phyloP scores from a whole-genome alignment of 2,113 vertebrate species.

The Sinosuthora webbiana region DNA sequence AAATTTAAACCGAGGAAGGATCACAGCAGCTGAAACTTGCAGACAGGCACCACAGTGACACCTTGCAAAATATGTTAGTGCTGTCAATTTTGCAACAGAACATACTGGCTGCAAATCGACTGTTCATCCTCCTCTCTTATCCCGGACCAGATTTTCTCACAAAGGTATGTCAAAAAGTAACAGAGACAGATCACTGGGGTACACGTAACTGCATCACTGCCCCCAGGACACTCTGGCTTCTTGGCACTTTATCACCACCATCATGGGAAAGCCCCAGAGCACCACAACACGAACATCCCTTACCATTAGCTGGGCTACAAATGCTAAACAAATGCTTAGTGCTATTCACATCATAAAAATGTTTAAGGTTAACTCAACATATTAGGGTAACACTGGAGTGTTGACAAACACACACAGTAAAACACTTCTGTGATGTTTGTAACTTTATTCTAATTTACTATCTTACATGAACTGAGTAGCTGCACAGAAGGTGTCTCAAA shows the following conservation, averaged over 20 bases:
- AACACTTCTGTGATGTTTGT: background rate
- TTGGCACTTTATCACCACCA: background rate
- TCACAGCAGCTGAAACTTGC: background rate
- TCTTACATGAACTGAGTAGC: rapidly evolving
- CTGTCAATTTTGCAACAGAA: background rate
- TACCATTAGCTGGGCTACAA: background rate
- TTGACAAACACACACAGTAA: background rate
- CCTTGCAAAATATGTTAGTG: background rate
- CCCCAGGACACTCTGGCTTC: background rate
- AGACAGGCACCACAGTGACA: background rate
- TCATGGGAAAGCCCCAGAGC: background rate
- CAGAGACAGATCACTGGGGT: background rate
- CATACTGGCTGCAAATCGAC: background rate
- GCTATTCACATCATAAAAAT: background rate
- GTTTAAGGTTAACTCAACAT: background rate
- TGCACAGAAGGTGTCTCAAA: background rate
- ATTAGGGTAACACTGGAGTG: background rate
- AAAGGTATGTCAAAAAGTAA: background rate
- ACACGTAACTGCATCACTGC: background rate
- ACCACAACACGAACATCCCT: background rate
- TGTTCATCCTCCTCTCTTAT: background rate
- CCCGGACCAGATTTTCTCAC: background rate
- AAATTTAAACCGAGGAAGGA: background rate
- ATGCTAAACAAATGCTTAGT: background rate
- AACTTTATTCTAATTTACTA: background rate